Percentiles rank a stretch among this genome's conserved stretches.
Conservation (phyloP, 1,140 invertebrate genomes). For the Paramacrobiotus metropolitanus region DNA sequence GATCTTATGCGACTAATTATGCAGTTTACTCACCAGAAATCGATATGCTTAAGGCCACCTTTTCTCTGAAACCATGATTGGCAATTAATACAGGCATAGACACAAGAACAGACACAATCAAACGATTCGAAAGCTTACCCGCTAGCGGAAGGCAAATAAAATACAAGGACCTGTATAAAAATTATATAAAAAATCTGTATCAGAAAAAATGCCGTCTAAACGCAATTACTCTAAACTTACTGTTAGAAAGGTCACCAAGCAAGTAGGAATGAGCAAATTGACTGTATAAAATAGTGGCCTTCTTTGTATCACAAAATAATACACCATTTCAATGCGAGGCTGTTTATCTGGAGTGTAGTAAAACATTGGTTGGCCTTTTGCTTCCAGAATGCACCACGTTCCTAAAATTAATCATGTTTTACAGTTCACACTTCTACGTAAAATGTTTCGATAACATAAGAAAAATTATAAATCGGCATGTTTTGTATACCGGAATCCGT, state of each 20-base stretch:
- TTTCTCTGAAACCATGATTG: no score
- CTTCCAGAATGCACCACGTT: conserved; percentile 96
- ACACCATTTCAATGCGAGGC: conserved; percentile 65
- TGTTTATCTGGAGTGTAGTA: conserved; percentile 1
- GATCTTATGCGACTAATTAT: no score
- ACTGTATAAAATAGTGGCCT: conserved; percentile 98
- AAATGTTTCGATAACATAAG: no score
- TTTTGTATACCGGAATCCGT: conserved; percentile 91
- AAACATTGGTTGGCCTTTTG: conserved; percentile 37
- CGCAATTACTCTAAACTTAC: conserved; percentile 27
- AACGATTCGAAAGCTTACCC: not conserved
- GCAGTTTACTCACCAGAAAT: conserved; percentile 5
- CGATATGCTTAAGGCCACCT: not conserved
- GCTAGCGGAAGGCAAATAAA: not conserved
- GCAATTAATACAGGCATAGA: not conserved
- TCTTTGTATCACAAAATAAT: conserved; percentile 86
- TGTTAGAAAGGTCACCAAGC: conserved; percentile 91
- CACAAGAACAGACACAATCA: not conserved
- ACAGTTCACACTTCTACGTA: no score
- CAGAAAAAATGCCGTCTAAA: no score
- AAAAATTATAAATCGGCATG: not conserved
- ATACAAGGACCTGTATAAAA: not conserved
- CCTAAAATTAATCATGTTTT: not conserved
- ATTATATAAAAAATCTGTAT: not conserved
- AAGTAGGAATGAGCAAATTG: conserved; percentile 92